Base-by-base conservation (phyloP, 1,140 invertebrate genomes). In the Heliothis virescens region DNA sequence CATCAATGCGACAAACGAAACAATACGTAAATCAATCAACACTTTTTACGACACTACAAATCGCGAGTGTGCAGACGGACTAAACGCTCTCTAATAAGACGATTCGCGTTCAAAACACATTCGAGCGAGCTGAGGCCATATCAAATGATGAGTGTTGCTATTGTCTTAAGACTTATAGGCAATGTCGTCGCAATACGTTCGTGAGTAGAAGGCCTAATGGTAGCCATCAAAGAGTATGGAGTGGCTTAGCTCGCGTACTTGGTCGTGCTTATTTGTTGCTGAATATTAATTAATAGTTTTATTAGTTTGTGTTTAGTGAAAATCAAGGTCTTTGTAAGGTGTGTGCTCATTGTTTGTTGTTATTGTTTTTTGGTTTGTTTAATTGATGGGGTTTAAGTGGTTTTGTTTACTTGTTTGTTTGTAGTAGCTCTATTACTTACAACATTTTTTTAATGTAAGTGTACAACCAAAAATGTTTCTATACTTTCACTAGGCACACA, bases 131-230 rank as follows among this genome's bases (percentile, higher is more conserved):
- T 82, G 90, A 91, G 91, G 90, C 90, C 90, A 91, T 90, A 88
- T 86, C 87, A 91, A 91, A 92, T 92, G 88, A 85, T 85, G 86
- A 86, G 83, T 88, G 82, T 79, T 81, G 80, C 89, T 87, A 92
- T 92, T 92, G 91, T 92, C 78, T 59, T 1, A 67, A 87, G 86
- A 90, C 86, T 89, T 88, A 88, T 89, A 71, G 83, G 82, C 82
- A 84, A 82, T 86, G 83, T 75, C 81, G 82, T 53, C 80, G 72
- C 84, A 88, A 88, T 90, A 81, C 79, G 74, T 86, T 55, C 90
- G 90, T 92, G 91, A 81, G 72, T 52, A 16, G 82, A 81, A 50
- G 62, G 4, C 79, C 82, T 89, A 91, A 93, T 92, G 81, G 82
- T 55, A 62, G 74, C 83, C 81, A 83, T 85, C 82, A 78, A 79